Conservation (phyloP, 2,797 vertebrate genomes). For the Erpetoichthys calabaricus region DNA sequence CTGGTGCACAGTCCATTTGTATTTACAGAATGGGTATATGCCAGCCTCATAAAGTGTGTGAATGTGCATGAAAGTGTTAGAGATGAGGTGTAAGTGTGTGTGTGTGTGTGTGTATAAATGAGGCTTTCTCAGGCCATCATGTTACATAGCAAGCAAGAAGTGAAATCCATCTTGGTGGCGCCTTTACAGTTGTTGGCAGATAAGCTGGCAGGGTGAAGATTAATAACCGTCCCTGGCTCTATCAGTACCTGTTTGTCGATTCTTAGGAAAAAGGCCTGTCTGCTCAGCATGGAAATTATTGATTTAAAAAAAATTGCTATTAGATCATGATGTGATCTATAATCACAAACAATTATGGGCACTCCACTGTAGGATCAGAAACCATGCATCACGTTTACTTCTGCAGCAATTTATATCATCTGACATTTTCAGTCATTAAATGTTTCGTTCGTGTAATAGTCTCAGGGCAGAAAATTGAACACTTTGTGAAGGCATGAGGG, state of each 20-base stretch:
- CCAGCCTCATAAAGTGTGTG: no score
- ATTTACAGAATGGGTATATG: no score
- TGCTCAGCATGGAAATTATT: slow-evolving; percentile 97
- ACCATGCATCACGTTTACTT: slow-evolving; percentile 75
- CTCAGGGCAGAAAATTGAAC: not conserved
- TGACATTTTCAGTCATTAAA: slow-evolving; percentile 40
- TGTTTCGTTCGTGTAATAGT: not conserved
- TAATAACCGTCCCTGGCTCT: slow-evolving; percentile 73
- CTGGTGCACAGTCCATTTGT: no score
- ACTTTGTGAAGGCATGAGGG: not conserved
- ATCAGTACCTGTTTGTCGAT: slow-evolving; percentile 95
- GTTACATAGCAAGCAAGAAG: slow-evolving; percentile 16
- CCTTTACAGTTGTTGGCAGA: slow-evolving; percentile 76
- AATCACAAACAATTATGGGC: slow-evolving; percentile 61
- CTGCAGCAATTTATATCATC: slow-evolving; percentile 70
- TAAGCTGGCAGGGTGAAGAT: slow-evolving; percentile 80
- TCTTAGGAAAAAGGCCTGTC: slow-evolving; percentile 70
- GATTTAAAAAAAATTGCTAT: slow-evolving; percentile 96
- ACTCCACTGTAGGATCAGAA: slow-evolving; percentile 53
- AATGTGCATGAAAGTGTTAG: not conserved
- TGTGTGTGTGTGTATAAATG: slow-evolving; percentile 9
- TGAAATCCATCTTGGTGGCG: slow-evolving; percentile 73
- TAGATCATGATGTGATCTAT: slow-evolving; percentile 85
- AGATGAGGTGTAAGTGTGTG: slow-evolving; percentile 9
- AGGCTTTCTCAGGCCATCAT: slow-evolving; percentile 8